Evolutionary conservation across 2,797 vertebrate species (phyloP).

Genomic region (Aythya fuligula): DNA sequence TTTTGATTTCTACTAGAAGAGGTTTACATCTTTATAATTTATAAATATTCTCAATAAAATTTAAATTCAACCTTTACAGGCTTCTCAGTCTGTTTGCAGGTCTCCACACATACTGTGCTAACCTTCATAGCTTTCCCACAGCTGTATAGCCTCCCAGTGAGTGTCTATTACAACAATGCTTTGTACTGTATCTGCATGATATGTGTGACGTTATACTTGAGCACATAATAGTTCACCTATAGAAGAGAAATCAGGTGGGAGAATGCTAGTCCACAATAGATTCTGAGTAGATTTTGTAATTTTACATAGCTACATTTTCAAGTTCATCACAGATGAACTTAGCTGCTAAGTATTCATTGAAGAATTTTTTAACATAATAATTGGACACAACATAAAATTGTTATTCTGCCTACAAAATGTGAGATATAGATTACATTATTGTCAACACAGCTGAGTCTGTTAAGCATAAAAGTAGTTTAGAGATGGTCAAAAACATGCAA

Average conservation of each 20-base stretch:
- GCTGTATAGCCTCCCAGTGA: neutral
- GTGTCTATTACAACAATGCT: neutral
- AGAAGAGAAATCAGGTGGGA: neutral
- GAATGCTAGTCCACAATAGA: neutral
- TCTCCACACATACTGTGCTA: neutral
- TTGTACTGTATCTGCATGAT: neutral
- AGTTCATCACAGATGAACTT: neutral
- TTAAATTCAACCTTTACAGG: neutral
- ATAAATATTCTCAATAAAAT: neutral
- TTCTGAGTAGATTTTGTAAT: neutral
- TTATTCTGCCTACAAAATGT: neutral
- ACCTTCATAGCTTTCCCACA: neutral
- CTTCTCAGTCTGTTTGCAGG: neutral
- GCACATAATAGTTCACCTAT: neutral
- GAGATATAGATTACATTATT: neutral
- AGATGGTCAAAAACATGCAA: neutral
- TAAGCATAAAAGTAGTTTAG: neutral
- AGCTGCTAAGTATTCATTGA: neutral
- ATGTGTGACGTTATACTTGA: neutral
- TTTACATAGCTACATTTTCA: neutral
- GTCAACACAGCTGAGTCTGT: neutral
- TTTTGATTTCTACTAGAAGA: neutral
- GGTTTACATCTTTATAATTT: neutral
- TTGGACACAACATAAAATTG: neutral
- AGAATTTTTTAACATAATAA: neutral